phyloP scores from a whole-genome alignment of 2,113 vertebrate species.

The Neolamprologus toae region DNA sequence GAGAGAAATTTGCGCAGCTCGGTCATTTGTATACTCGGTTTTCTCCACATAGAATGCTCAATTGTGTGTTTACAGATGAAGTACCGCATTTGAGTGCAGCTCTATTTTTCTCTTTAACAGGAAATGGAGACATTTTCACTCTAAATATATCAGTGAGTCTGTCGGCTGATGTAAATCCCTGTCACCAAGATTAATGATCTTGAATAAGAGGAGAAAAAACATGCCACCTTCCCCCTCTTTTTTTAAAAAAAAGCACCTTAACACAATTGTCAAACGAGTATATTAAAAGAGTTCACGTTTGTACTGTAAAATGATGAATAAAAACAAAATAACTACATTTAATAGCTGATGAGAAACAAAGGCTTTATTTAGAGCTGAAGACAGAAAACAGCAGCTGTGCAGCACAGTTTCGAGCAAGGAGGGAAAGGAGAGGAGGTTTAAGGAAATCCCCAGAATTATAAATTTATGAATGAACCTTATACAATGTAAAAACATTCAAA shows the following conservation, averaged over 20 bases:
- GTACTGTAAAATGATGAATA: neutral
- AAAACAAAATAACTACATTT: neutral
- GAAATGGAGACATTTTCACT: conserved; percentile 50
- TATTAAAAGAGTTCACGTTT: neutral
- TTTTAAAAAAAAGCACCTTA: neutral
- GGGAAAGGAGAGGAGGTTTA: neutral
- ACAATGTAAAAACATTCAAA: neutral
- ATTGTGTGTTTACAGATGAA: conserved; percentile 58
- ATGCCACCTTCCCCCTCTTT: neutral
- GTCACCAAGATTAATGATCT: conserved; percentile 41
- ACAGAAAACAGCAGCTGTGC: rapidly evolving
- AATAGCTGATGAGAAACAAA: neutral
- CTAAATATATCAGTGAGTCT: conserved; percentile 44
- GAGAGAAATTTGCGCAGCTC: conserved; percentile 38
- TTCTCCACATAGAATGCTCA: conserved; percentile 37
- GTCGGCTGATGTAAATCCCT: conserved; percentile 46
- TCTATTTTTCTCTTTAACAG: conserved; percentile 47
- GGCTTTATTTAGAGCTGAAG: neutral
- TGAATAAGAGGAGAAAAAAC: neutral
- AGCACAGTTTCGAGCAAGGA: neutral
- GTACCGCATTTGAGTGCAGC: conserved; percentile 10
- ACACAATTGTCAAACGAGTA: neutral
- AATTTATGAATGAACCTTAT: neutral
- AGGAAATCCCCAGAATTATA: neutral
- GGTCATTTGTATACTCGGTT: conserved; percentile 29